phyloP scores from a whole-genome alignment of 2,797 vertebrate genomes.

The Anas flavirostris region DNA sequence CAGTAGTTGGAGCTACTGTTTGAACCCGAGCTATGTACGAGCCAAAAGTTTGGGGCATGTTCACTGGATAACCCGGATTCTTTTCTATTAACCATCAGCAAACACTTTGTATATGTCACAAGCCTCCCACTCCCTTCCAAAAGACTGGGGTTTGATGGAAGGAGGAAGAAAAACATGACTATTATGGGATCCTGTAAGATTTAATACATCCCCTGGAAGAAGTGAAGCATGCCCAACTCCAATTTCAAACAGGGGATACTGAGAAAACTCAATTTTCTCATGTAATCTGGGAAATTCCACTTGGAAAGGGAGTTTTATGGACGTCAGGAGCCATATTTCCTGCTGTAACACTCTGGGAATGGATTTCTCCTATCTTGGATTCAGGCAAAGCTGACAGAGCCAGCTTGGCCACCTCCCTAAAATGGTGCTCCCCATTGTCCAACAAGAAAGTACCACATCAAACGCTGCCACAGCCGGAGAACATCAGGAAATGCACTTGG shows the following conservation, averaged over 20 bases:
- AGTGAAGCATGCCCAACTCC: neutral
- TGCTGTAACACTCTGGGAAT: conserved; percentile 19
- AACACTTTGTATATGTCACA: conserved; percentile 64
- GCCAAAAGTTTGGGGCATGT: conserved; percentile 32
- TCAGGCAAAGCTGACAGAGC: conserved; percentile 15
- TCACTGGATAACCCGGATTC: conserved; percentile 41
- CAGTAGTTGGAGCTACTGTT: conserved; percentile 44
- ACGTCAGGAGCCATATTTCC: conserved; percentile 48
- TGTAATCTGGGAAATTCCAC: conserved; percentile 65
- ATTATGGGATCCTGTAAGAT: neutral
- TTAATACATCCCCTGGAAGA: conserved; percentile 58
- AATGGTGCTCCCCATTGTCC: conserved; percentile 54
- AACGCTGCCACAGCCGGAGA: conserved; percentile 38
- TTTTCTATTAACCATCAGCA: conserved; percentile 55
- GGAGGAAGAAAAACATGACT: conserved; percentile 17
- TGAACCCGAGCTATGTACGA: conserved; percentile 9
- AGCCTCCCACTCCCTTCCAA: conserved; percentile 18
- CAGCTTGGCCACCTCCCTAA: conserved; percentile 53
- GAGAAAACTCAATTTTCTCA: conserved; percentile 52
- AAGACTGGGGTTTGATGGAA: neutral
- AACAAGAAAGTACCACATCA: conserved; percentile 64
- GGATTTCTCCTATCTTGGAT: conserved; percentile 44
- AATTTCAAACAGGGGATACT: neutral
- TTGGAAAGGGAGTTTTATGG: conserved; percentile 53
- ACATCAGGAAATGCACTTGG: conserved; percentile 56